Percentiles rank a stretch among this genome's conserved stretches.
Evolutionary conservation across 1,140 invertebrate species (phyloP).

Genomic region (Bombus soroeensis): DNA sequence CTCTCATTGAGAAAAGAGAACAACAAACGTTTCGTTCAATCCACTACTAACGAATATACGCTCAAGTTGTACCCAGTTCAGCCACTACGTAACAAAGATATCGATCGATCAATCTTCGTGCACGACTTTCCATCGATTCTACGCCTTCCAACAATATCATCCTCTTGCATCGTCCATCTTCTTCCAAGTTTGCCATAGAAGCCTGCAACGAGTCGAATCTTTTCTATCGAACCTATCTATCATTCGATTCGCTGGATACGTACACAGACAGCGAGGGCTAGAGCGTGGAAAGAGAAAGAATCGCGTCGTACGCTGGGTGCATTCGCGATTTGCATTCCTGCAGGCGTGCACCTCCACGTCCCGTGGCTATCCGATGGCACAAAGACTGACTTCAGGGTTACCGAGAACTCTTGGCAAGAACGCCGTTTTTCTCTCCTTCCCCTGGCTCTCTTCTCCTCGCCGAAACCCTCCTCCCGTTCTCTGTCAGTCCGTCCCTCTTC

Average conservation of each 20-base stretch:
- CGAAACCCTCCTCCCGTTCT: not conserved
- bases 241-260: not conserved
- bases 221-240: not conserved
- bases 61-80: not conserved
- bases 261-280: not conserved
- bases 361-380: conserved; percentile 60
- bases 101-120: not conserved
- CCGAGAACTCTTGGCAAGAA: conserved; percentile 67
- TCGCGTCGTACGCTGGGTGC: conserved; percentile 49
- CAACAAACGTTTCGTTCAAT: no score
- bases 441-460: not conserved
- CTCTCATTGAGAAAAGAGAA: no score
- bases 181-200: not conserved
- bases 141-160: not conserved
- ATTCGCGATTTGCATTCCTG: conserved; percentile 65
- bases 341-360: conserved; percentile 55
- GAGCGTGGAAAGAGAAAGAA: not conserved
- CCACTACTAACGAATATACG: not conserved
- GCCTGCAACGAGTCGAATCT: not conserved
- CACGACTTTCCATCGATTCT: not conserved
- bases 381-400: conserved; percentile 68
- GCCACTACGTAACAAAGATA: not conserved
- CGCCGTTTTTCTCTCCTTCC: conserved; percentile 52
- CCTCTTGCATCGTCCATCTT: not conserved
- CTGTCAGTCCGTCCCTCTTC: conserved; percentile 22